Conservation (phyloP, 2,888 invertebrate species). For the Abrostola tripartita region DNA sequence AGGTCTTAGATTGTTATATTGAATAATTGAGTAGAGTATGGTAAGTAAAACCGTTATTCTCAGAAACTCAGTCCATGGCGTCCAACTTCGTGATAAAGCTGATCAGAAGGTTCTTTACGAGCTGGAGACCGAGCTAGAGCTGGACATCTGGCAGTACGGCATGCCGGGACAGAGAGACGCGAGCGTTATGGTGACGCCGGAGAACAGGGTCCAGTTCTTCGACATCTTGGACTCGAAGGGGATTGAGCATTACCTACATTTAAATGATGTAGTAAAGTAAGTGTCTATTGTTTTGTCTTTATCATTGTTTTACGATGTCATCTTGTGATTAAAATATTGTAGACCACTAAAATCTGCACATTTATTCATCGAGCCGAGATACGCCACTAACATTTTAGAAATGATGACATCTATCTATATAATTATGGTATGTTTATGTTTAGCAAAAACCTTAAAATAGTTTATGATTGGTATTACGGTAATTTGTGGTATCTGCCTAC, state of each 20-base stretch:
- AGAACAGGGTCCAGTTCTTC: slow-evolving; percentile 50
- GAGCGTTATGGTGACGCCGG: slow-evolving; percentile 63
- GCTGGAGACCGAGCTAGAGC: slow-evolving; percentile 51
- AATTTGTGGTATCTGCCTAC: too few relatives aligned
- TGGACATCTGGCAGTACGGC: slow-evolving; percentile 69
- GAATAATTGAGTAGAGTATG: too few relatives aligned
- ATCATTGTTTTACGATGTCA: neutral
- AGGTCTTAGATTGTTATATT: too few relatives aligned
- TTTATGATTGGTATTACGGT: too few relatives aligned
- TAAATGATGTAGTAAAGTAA: slow-evolving; percentile 66
- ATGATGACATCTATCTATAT: too few relatives aligned
- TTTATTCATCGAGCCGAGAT: neutral
- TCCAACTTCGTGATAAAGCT: slow-evolving; percentile 50
- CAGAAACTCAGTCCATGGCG: slow-evolving; percentile 65
- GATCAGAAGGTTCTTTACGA: slow-evolving; percentile 52
- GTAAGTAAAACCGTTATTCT: too few relatives aligned
- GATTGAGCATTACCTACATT: slow-evolving; percentile 58
- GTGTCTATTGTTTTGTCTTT: slow-evolving; percentile 31
- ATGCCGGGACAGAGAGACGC: slow-evolving; percentile 58
- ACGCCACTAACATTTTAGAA: too few relatives aligned
- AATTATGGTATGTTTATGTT: too few relatives aligned
- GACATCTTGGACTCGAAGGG: slow-evolving; percentile 53
- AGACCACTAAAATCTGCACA: neutral
- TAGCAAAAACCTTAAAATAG: too few relatives aligned
- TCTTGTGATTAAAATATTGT: neutral